phyloP scores from a whole-genome alignment of 2,888 invertebrate genomes.

The Eupeodes latifasciatus region DNA sequence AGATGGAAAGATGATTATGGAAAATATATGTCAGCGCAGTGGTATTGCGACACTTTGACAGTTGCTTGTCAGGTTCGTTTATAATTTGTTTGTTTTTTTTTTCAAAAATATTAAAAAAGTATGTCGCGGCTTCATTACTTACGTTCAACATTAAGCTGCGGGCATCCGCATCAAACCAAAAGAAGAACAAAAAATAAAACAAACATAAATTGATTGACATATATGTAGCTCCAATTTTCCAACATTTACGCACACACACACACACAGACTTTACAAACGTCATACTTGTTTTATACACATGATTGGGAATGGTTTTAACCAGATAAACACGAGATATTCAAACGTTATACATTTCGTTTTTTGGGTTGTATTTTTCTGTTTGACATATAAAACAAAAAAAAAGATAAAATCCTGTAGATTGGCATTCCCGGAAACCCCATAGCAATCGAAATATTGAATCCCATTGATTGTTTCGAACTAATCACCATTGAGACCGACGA shows the following conservation, averaged over 20 bases:
- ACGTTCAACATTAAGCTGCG: not conserved
- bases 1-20: slow-evolving; percentile 62
- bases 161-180: slow-evolving; percentile 1
- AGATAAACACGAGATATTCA: slow-evolving; percentile 40
- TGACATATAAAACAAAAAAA: slow-evolving; percentile 28
- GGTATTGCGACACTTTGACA: slow-evolving; percentile 56
- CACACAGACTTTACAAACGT: too few species aligned
- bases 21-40: slow-evolving; percentile 57
- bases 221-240: slow-evolving; percentile 54
- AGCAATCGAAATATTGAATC: slow-evolving; percentile 61
- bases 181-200: not conserved
- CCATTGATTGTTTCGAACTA: slow-evolving; percentile 69
- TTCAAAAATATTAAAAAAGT: slow-evolving; percentile 6
- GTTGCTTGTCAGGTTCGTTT: slow-evolving; percentile 57
- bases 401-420: slow-evolving; percentile 30
- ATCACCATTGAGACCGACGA: slow-evolving; percentile 56
- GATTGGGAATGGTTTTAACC: slow-evolving; percentile 25
- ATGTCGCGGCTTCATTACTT: slow-evolving; percentile 38
- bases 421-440: slow-evolving; percentile 65
- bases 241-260: not conserved
- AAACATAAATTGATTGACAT: slow-evolving; percentile 50
- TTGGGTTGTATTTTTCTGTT: not conserved
- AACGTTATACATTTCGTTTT: not conserved
- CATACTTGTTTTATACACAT: not conserved
- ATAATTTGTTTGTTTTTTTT: slow-evolving; percentile 8